These are phyloP conservation scores for Latheticus oryzae DNA, from an alignment of 2,888 invertebrate genomes.

Conservation along the genomic window DNA sequence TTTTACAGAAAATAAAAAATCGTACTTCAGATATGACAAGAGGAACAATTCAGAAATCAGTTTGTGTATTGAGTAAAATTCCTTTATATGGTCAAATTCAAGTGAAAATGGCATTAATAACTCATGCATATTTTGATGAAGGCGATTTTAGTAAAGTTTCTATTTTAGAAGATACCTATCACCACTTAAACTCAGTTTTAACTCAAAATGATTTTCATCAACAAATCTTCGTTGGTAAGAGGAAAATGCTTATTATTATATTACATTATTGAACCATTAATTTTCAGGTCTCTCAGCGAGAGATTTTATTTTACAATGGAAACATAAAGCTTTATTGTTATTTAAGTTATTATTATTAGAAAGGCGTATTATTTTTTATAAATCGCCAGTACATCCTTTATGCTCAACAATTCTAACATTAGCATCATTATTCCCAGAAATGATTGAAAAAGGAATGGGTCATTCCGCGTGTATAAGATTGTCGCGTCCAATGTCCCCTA, in stretches of 20 bases:
- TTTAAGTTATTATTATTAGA: constrained; percentile 94
- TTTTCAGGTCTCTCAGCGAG: constrained; percentile 83
- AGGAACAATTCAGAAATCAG: constrained; percentile 97
- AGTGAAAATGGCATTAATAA: constrained; percentile 95
- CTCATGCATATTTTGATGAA: constrained; percentile 96
- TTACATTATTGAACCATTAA: too few relatives aligned
- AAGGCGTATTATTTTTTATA: constrained; percentile 89
- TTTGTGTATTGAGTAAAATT: constrained; percentile 90
- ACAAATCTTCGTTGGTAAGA: constrained; percentile 76
- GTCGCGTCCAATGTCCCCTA: constrained; percentile 78
- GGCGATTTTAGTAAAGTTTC: constrained; percentile 92
- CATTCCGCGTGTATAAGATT: constrained; percentile 87
- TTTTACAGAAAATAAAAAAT: constrained; percentile 84
- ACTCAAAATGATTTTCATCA: constrained; percentile 70
- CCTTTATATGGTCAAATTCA: constrained; percentile 96
- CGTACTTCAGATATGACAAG: constrained; percentile 95
- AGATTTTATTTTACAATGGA: constrained; percentile 85
- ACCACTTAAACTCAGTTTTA: constrained; percentile 90
- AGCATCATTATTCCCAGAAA: constrained; percentile 89
- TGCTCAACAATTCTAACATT: constrained; percentile 89
- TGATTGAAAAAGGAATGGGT: constrained; percentile 85
- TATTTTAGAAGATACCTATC: constrained; percentile 90
- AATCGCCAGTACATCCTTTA: constrained; percentile 90
- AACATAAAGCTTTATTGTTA: constrained; percentile 90
- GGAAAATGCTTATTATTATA: too few relatives aligned